A percentile compares a stretch with the other conserved stretches of the same genome.
Conservation (phyloP, 2,888 invertebrate genomes). For the Cecidostiba fungosa region DNA sequence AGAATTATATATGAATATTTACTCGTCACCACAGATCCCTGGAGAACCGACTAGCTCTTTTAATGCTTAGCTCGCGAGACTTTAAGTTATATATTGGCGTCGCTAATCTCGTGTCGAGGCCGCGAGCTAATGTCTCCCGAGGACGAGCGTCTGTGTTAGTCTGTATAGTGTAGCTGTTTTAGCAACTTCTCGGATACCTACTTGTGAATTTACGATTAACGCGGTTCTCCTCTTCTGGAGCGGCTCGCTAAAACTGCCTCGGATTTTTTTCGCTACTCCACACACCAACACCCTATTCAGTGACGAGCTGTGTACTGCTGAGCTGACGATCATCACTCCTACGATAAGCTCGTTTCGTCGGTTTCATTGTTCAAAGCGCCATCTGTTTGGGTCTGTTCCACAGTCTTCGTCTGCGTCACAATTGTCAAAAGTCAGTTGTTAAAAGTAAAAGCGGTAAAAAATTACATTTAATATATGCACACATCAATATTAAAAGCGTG, state of each 20-base stretch:
- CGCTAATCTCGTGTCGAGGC: conserved; percentile 8
- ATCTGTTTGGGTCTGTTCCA: not conserved
- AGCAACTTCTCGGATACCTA: not conserved
- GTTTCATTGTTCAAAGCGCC: not conserved
- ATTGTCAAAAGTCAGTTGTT: not conserved
- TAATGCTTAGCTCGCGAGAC: not conserved
- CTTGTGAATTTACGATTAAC: not conserved
- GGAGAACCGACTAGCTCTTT: not conserved
- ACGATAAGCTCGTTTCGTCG: not conserved
- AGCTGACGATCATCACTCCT: not conserved
- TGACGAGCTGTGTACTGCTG: not conserved
- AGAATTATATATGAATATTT: not conserved
- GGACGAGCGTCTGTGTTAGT: not conserved
- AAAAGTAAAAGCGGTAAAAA: no score
- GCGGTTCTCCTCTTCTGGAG: not conserved
- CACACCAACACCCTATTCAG: not conserved
- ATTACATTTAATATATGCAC: not conserved
- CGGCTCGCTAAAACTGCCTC: not conserved
- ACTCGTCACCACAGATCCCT: not conserved
- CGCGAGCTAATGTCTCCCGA: conserved; percentile 6
- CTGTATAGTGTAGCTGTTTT: not conserved
- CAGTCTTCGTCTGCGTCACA: not conserved
- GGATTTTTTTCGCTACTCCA: not conserved
- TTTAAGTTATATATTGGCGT: not conserved
- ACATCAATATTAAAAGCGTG: not conserved